Evolutionary conservation across 2,797 vertebrate species (phyloP).

Genomic region (Tarsius wallacei): DNA sequence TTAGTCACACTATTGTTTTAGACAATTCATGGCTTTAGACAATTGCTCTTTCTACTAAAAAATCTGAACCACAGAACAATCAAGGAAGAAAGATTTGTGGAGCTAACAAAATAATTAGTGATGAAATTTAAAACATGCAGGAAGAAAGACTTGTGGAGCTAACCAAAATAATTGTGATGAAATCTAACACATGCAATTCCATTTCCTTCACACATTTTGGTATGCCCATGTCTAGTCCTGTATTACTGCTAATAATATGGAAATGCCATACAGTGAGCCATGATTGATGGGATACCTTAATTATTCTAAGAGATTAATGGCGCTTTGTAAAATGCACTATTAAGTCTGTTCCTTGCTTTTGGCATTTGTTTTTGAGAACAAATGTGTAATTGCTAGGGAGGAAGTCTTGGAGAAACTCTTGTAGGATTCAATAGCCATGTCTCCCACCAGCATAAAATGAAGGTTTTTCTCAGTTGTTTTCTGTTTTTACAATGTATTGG

Average conservation of each 20-base stretch:
- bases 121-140: neutral
- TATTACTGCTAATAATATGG: neutral
- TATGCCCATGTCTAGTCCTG: neutral
- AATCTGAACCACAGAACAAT: neutral
- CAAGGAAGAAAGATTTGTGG: neutral
- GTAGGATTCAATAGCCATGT: conserved; percentile 60
- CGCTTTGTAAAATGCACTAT: conserved; percentile 60
- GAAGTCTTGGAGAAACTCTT: conserved; percentile 75
- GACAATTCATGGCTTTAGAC: neutral
- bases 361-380: conserved; percentile 82
- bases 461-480: conserved; percentile 59
- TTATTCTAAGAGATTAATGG: conserved; percentile 53
- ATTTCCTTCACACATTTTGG: neutral
- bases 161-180: neutral
- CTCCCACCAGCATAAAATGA: conserved; percentile 3
- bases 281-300: neutral
- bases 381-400: conserved; percentile 55
- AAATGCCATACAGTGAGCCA: neutral
- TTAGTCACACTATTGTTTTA: too few species aligned
- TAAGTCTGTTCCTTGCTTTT: conserved; percentile 68
- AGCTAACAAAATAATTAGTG: neutral
- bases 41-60: conserved; percentile 34
- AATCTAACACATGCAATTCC: neutral
- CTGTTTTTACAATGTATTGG: conserved; percentile 61
- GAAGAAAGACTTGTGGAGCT: neutral